Percentiles rank a stretch among this genome's conserved stretches.
Evolutionary conservation across 1,140 invertebrate species (phyloP).

Genomic region (Heliothis subflexa): DNA sequence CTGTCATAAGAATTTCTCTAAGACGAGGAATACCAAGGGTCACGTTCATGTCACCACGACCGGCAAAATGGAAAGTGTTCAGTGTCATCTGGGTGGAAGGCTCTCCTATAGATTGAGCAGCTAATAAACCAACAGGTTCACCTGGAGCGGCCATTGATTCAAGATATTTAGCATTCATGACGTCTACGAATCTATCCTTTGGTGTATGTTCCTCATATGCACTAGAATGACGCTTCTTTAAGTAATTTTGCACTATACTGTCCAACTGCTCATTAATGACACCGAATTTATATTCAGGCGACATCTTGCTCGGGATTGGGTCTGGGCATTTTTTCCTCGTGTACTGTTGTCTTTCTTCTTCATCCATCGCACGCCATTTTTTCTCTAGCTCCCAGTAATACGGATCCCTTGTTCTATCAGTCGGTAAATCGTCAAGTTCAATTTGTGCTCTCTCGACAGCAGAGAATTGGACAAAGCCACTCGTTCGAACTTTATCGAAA

Average conservation of each 20-base stretch:
- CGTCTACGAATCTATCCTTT: conserved; percentile 88
- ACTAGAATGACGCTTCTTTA: conserved; percentile 77
- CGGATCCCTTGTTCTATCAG: conserved; percentile 75
- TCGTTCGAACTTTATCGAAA: conserved; percentile 74
- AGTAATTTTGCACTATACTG: conserved; percentile 89
- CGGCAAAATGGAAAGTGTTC: conserved; percentile 99
- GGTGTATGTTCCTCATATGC: conserved; percentile 72
- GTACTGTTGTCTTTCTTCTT: conserved; percentile 87
- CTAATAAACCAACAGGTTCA: conserved; percentile 98
- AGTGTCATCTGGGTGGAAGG: conserved; percentile 99
- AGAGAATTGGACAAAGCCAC: conserved; percentile 72
- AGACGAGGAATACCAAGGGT: conserved; percentile 98
- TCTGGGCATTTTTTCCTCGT: conserved; percentile 88
- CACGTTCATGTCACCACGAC: conserved; percentile 99
- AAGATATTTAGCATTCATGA: conserved; percentile 93
- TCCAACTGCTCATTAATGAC: conserved; percentile 94
- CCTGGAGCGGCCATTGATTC: conserved; percentile 94
- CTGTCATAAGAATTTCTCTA: conserved; percentile 98
- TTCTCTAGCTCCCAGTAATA: conserved; percentile 87
- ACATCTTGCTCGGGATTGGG: conserved; percentile 90
- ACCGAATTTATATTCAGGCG: conserved; percentile 92
- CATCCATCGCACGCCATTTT: conserved; percentile 88
- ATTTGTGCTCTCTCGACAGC: conserved; percentile 67
- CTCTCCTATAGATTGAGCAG: conserved; percentile 98
- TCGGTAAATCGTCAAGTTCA: conserved; percentile 65